Percentiles rank a stretch among this genome's conserved stretches.
Evolutionary conservation across 2,888 invertebrate genomes (phyloP).

Genomic region (Pterostichus madidus): DNA sequence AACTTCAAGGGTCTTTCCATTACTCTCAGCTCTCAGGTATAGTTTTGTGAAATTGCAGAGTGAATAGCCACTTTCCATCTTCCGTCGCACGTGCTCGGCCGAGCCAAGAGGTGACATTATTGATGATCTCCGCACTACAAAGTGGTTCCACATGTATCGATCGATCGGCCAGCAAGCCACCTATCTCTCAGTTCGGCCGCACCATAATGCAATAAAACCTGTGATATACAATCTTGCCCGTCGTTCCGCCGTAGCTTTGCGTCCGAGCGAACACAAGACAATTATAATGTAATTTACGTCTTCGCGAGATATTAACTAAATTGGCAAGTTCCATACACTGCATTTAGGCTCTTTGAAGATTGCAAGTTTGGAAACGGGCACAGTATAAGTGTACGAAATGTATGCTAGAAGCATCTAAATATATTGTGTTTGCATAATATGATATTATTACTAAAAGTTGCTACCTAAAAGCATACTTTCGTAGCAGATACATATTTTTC

Average conservation of each 20-base stretch:
- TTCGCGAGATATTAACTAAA: slow-evolving; percentile 44
- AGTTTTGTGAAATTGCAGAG: slow-evolving; percentile 4
- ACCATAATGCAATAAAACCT: slow-evolving; percentile 59
- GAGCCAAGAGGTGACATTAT: slow-evolving; percentile 49
- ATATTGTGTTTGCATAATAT: slow-evolving; percentile 6
- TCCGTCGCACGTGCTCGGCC: background rate
- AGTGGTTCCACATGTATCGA: slow-evolving; percentile 41
- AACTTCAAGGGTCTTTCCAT: too few relatives aligned
- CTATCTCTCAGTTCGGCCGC: background rate
- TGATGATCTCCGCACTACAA: slow-evolving; percentile 53
- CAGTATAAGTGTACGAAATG: background rate
- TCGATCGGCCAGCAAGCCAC: slow-evolving; percentile 18
- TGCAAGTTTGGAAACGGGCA: slow-evolving; percentile 22
- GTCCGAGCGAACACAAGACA: slow-evolving; percentile 56
- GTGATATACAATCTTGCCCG: slow-evolving; percentile 46
- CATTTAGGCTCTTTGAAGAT: slow-evolving; percentile 48
- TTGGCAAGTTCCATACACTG: slow-evolving; percentile 49
- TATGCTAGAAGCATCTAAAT: slow-evolving; percentile 31
- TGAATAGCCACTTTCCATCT: slow-evolving; percentile 1
- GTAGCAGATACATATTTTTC: too few relatives aligned
- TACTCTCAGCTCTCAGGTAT: background rate
- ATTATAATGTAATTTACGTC: slow-evolving; percentile 58
- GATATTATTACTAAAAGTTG: background rate
- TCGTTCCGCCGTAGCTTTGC: background rate
- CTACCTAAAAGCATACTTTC: too few relatives aligned